Evolutionary conservation across 2,888 invertebrate species (phyloP).

Genomic region (Congeria kusceri): DNA sequence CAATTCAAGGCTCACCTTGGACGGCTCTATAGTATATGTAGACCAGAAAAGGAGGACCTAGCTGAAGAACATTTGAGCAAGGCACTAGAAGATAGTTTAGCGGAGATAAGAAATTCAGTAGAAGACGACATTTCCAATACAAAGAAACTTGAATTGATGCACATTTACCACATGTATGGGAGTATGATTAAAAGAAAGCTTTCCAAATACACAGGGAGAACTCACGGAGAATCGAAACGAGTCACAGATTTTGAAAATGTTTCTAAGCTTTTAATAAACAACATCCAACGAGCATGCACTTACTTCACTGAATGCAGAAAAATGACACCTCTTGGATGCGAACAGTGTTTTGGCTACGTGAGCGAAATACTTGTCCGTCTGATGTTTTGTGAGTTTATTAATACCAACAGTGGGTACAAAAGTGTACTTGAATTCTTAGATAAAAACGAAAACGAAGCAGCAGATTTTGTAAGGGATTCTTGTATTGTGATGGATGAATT

Average conservation of each 20-base stretch:
- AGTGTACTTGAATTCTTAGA: background rate
- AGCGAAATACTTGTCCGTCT: constrained; percentile 34
- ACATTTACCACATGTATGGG: constrained; percentile 72
- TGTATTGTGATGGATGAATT: constrained; percentile 1
- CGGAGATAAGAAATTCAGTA: constrained; percentile 7
- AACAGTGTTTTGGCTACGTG: constrained; percentile 36
- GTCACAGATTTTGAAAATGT: background rate
- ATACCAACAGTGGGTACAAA: constrained; percentile 1
- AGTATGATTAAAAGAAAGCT: background rate
- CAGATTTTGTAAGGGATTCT: background rate
- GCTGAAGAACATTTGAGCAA: constrained; percentile 49
- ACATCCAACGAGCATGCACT: constrained; percentile 56
- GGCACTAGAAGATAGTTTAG: constrained; percentile 54
- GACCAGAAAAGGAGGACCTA: constrained; percentile 53
- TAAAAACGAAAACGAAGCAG: background rate
- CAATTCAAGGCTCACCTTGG: constrained; percentile 64
- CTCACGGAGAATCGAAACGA: background rate
- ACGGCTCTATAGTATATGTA: constrained; percentile 52
- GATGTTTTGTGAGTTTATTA: constrained; percentile 26
- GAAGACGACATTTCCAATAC: constrained; percentile 49
- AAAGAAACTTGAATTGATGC: constrained; percentile 51
- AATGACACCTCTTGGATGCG: constrained; percentile 48
- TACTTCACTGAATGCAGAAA: constrained; percentile 63
- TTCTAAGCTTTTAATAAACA: constrained; percentile 18
- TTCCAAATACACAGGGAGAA: background rate